Conservation (phyloP, 37 sponge, comb jelly and placozoan species). For the Mnemiopsis leidyi region DNA sequence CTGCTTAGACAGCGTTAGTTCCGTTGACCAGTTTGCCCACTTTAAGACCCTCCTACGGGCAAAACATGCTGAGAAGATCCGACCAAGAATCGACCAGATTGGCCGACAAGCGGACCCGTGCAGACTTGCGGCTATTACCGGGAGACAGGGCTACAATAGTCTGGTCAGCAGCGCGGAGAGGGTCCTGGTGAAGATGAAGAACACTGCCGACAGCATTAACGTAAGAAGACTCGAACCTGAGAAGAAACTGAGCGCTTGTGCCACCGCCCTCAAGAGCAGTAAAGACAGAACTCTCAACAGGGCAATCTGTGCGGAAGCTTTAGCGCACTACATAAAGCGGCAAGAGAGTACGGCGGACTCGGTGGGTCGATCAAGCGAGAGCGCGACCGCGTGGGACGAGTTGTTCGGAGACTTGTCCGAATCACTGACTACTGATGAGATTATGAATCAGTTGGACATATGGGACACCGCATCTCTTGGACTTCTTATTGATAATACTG, state of each 20-base stretch:
- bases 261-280: not conserved
- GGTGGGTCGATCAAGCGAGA: not conserved
- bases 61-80: not conserved
- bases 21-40: not conserved
- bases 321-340: not conserved
- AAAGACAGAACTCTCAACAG: not conserved
- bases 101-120: conserved; percentile 22
- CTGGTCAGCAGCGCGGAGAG: not conserved
- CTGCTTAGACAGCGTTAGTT: not conserved
- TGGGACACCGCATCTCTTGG: not conserved
- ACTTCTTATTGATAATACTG: conserved; percentile 5
- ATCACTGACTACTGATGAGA: conserved; percentile 12
- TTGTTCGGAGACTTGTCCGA: not conserved
- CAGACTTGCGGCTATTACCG: not conserved
- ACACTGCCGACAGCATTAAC: not conserved
- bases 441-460: not conserved
- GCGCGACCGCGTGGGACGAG: conserved; percentile 8
- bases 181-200: not conserved
- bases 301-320: conserved; percentile 12
- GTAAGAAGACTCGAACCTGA: not conserved
- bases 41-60: not conserved
- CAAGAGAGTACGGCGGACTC: not conserved
- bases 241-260: not conserved
- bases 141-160: not conserved
- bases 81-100: not conserved